These are phyloP conservation scores for Rhipidura dahli DNA, from an alignment of 2,113 vertebrate genomes.

Conservation along the genomic window DNA sequence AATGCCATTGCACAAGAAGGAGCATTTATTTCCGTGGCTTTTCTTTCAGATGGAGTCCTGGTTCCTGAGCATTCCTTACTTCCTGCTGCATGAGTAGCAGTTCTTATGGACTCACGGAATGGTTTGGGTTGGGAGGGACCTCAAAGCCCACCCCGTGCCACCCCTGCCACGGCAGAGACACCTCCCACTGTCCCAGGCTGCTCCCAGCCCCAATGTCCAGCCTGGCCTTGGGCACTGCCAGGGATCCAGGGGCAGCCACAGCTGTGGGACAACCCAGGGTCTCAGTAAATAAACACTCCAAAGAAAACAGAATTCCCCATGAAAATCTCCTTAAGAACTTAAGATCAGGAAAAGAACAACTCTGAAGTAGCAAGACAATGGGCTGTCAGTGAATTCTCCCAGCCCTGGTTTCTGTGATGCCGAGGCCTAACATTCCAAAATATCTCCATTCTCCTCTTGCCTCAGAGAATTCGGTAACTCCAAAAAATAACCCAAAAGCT, in stretches of 20 bases:
- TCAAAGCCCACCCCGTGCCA: rapidly evolving
- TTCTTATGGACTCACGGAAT: background rate
- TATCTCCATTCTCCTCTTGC: background rate
- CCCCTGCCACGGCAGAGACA: background rate
- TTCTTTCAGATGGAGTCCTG: background rate
- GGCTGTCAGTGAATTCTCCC: background rate
- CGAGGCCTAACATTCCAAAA: background rate
- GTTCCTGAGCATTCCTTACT: background rate
- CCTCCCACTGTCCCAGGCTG: rapidly evolving
- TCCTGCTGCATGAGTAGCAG: background rate
- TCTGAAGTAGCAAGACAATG: background rate
- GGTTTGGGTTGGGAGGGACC: background rate
- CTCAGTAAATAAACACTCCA: background rate
- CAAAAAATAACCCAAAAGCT: background rate
- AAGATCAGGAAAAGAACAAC: background rate
- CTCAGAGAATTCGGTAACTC: background rate
- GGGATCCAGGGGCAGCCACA: background rate
- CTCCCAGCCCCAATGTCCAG: rapidly evolving
- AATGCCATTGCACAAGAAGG: background rate
- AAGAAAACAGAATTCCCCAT: background rate
- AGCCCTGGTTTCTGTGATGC: background rate
- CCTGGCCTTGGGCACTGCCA: background rate
- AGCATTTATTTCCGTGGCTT: background rate
- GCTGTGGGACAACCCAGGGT: background rate
- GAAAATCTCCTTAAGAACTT: background rate